phyloP scores from a whole-genome alignment of 2,797 vertebrate genomes.

The Anisognathus igniventris region DNA sequence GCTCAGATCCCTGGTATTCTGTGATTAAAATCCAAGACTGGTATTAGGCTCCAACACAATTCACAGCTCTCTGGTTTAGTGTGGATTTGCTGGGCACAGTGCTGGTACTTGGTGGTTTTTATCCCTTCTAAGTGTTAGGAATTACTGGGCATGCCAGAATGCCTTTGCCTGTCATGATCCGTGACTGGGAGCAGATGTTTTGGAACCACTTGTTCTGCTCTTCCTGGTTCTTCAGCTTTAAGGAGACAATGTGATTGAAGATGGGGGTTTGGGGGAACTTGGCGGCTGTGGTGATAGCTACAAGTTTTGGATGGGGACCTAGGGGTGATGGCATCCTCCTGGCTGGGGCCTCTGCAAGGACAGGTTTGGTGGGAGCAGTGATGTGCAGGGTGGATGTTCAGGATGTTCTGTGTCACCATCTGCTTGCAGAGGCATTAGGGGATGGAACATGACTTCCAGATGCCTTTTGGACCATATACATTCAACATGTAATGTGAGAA shows the following conservation, averaged over 20 bases:
- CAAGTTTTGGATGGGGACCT: background rate
- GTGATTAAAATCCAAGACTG: background rate
- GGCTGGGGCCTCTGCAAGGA: background rate
- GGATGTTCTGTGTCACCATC: background rate
- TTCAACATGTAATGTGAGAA: background rate
- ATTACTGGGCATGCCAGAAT: background rate
- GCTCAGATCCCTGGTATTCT: background rate
- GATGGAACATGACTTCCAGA: background rate
- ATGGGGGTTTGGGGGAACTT: background rate
- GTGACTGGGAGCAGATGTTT: background rate
- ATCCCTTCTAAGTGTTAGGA: background rate
- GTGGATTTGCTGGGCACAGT: background rate
- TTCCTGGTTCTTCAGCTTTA: fast-evolving
- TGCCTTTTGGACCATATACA: fast-evolving
- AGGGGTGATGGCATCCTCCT: fast-evolving
- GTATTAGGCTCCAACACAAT: background rate
- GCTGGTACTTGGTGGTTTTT: background rate
- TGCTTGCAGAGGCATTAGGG: background rate
- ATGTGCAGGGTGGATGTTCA: background rate
- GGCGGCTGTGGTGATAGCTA: background rate
- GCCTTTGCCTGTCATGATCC: background rate
- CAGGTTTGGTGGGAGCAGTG: background rate
- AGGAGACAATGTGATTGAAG: background rate
- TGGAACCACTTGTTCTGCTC: background rate
- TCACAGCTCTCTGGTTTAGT: background rate